phyloP scores from a whole-genome alignment of 2,888 invertebrate species.

The Sericinus montela region DNA sequence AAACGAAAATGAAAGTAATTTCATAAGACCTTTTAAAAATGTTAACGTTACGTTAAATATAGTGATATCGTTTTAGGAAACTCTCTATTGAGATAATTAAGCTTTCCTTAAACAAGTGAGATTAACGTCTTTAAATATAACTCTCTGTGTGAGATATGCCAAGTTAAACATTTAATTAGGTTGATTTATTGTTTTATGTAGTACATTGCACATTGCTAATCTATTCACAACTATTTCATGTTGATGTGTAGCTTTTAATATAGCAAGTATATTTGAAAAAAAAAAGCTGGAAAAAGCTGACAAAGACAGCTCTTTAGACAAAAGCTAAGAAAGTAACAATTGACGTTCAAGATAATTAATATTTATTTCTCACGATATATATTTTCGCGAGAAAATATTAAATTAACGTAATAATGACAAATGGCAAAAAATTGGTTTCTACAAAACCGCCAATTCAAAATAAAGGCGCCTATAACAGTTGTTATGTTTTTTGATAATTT shows the following conservation, averaged over 20 bases:
- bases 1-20: not conserved
- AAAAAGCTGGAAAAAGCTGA: conserved; percentile 9
- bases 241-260: conserved; percentile 6
- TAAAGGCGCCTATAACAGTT: no score
- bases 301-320: no score
- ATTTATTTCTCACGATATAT: no score
- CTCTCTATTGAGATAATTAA: conserved; percentile 15
- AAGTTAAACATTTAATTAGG: conserved; percentile 7
- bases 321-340: no score
- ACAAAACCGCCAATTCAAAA: no score
- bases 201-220: conserved; percentile 13
- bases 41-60: conserved; percentile 3
- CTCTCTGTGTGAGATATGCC: not conserved
- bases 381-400: no score
- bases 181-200: conserved; percentile 9
- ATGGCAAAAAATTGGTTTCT: no score
- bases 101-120: conserved; percentile 11
- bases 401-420: no score
- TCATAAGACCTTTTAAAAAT: not conserved
- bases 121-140: conserved; percentile 11
- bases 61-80: conserved; percentile 16
- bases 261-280: no score
- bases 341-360: no score
- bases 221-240: conserved; percentile 8
- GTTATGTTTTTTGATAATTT: no score